Conservation (phyloP, 53 echinoderm and acorn worm genomes). For the Crossaster papposus region DNA sequence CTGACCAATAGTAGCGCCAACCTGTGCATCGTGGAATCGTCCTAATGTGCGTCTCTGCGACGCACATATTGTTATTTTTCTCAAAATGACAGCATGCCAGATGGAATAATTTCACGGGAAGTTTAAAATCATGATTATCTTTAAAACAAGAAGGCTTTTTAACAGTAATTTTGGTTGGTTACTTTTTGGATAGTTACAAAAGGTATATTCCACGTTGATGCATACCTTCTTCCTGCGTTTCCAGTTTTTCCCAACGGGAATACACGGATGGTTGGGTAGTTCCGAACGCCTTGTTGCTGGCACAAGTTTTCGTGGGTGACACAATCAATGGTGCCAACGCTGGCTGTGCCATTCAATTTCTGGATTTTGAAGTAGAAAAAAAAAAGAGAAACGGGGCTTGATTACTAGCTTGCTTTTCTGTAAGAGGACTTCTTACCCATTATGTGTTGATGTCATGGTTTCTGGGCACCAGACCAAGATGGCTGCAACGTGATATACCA, state of each 20-base stretch:
- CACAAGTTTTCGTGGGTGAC: conserved; percentile 66
- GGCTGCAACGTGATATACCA: not conserved
- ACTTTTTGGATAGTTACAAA: too few relatives aligned
- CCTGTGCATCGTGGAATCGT: too few relatives aligned
- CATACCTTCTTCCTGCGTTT: conserved; percentile 71
- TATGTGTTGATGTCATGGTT: too few relatives aligned
- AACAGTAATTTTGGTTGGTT: too few relatives aligned
- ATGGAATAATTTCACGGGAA: too few relatives aligned
- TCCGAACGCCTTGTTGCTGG: conserved; percentile 64
- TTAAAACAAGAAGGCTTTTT: too few relatives aligned
- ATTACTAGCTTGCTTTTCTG: conserved; percentile 91
- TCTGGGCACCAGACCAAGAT: not conserved
- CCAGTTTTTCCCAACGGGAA: conserved; percentile 81
- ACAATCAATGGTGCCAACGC: conserved; percentile 89
- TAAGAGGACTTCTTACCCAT: conserved; percentile 69
- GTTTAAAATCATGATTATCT: too few relatives aligned
- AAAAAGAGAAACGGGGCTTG: conserved; percentile 63
- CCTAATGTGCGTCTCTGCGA: too few relatives aligned
- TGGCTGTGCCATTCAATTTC: conserved; percentile 89
- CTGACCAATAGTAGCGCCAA: too few relatives aligned
- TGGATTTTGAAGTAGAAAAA: conserved; percentile 20
- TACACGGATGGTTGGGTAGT: conserved; percentile 87
- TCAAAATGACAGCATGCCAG: too few relatives aligned
- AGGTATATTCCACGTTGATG: too few relatives aligned
- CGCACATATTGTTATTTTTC: too few relatives aligned